Base-by-base conservation (phyloP, 2,113 vertebrate genomes). In the Poecile atricapillus region DNA sequence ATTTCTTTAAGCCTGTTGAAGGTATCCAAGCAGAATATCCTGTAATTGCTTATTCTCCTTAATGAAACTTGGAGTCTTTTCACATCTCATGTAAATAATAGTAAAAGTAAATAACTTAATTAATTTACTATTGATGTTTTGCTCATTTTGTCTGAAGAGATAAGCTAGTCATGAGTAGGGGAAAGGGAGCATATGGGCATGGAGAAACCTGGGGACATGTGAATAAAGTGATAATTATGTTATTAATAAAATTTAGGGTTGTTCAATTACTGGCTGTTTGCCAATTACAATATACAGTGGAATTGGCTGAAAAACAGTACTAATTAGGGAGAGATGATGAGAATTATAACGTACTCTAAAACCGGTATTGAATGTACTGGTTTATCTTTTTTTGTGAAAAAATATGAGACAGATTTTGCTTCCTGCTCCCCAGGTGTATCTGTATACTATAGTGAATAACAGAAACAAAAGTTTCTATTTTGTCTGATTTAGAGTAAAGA, bases 31-130 rank as follows among this genome's bases (percentile, higher is more conserved):
- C 82, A 83, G 83, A 97, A 96, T 95, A 97, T 92, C 89, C 95
- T 97, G 92, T 97, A 97, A 97, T 96, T 97, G 69, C 78, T 96
- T 96, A 86, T 83, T 94, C 75, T 87, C 35, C 67, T 76, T 92
- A 97, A 96, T 95, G 94, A 94, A 97, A 97, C 95, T 64, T 78
- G 89, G 43, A 90, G 31, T 55, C 41, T 44, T 94, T 84, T 96
- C 93, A 93, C 53, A 92, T 87, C 47, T 91, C 52, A 93, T 91
- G 27, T 93, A 97, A 97, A 97, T 85, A 95, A 94, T 68, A 83
- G 46, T 75, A 88, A 89, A 94, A 90, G 39, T 31, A 92, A 95
- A 94, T 94, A 87, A 71, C 65, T 80, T 94, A 95, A 97, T 97
- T 97, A 97, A 94, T 95, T 96, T 90, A 67, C 74, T 96, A 80